Evolutionary conservation across 2,888 invertebrate genomes (phyloP).

Genomic region (Chaetogeoica ovagalla): DNA sequence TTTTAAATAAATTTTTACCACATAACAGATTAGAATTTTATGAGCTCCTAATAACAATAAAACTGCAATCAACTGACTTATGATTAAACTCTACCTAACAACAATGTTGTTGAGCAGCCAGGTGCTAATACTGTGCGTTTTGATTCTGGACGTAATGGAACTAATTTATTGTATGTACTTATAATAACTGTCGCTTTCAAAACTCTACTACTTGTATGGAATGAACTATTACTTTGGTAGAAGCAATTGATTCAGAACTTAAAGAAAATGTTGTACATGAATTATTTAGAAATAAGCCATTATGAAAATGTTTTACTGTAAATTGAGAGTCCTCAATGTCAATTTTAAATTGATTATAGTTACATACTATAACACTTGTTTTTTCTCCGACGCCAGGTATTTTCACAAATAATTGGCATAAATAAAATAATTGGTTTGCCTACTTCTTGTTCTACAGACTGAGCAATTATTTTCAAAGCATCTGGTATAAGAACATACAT

Average conservation of each 20-base stretch:
- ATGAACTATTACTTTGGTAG: constrained; percentile 67
- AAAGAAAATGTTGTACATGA: constrained; percentile 69
- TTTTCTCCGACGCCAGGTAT: constrained; percentile 64
- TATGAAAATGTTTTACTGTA: constrained; percentile 57
- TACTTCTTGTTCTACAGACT: constrained; percentile 73
- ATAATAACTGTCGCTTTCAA: constrained; percentile 69
- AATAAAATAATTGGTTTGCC: constrained; percentile 64
- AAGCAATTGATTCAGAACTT: constrained; percentile 65
- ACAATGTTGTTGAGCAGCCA: constrained; percentile 73
- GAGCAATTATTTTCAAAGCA: constrained; percentile 61
- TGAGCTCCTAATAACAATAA: too few relatives aligned
- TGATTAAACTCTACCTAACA: too few relatives aligned
- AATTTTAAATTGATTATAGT: constrained; percentile 68
- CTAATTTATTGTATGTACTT: constrained; percentile 67
- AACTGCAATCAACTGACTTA: too few relatives aligned
- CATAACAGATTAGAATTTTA: too few relatives aligned
- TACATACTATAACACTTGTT: constrained; percentile 70
- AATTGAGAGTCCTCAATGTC: constrained; percentile 67
- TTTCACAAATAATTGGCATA: constrained; percentile 63
- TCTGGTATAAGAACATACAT: constrained; percentile 57
- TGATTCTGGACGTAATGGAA: constrained; percentile 66
- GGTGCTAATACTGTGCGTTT: constrained; percentile 69
- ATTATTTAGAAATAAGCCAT: constrained; percentile 56
- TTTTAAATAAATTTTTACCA: too few relatives aligned
- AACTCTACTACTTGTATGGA: constrained; percentile 64